Percentiles rank a stretch among this genome's conserved stretches.
phyloP scores from a whole-genome alignment of 2,888 invertebrate species.

The Cheilosia pagana region DNA sequence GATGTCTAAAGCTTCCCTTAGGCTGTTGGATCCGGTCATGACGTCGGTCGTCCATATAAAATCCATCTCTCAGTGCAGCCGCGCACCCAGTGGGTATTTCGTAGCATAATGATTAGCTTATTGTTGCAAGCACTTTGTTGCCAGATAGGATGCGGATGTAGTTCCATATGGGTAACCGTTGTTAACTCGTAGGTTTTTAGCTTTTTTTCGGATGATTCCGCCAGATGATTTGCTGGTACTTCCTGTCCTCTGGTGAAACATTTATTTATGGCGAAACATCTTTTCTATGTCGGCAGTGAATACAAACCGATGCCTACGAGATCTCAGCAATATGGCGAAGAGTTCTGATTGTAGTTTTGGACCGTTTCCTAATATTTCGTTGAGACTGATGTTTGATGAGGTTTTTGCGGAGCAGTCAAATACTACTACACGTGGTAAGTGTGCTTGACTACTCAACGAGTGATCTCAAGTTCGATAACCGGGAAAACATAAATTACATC shows the following conservation, averaged over 20 bases:
- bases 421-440: too few species aligned
- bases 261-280: not conserved
- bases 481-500: too few species aligned
- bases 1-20: not conserved
- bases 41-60: conserved; percentile 3
- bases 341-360: not conserved
- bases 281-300: conserved; percentile 3
- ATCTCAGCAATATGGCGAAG: not conserved
- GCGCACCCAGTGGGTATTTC: not conserved
- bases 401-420: too few species aligned
- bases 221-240: not conserved
- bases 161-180: not conserved
- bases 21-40: conserved; percentile 3
- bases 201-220: not conserved
- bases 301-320: not conserved
- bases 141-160: conserved; percentile 5
- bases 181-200: not conserved
- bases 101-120: not conserved
- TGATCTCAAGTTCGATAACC: too few species aligned
- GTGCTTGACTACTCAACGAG: too few species aligned
- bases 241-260: not conserved
- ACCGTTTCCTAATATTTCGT: not conserved
- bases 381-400: not conserved
- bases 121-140: not conserved
- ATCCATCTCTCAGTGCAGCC: not conserved